Base-by-base conservation (phyloP, 2,113 vertebrate species). In the Pomatostomus ruficeps region DNA sequence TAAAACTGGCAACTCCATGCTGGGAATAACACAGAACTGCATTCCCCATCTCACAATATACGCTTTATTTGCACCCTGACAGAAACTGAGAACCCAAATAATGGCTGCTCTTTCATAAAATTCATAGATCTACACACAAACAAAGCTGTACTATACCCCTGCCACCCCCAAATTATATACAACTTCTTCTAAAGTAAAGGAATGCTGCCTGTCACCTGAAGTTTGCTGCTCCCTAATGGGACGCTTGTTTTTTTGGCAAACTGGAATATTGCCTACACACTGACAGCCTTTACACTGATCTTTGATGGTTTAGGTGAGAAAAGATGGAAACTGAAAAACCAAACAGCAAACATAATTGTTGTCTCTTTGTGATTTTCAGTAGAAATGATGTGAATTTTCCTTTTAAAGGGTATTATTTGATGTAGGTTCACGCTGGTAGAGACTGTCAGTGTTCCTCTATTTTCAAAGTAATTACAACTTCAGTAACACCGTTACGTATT, bases 401-500 rank as follows among this genome's bases (percentile, higher is more conserved):
- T 45, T 84, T 61, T 38, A 38, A 74, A 71, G 38, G 20, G 9
- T 42, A 43, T 81, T 58, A 62, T 59, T 91, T 79, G 49, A 71
- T 3, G 29, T 36, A 45, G 28, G 22, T 46, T 92, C 7, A 51
- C 20, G 9, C 1, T 52, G 77, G 38, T 2, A 12, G 29, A 81
- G 67, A 45, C 21, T 25, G 22, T 7, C 36, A 66, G 38, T 33
- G 9, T 36, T 93, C 49, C 45, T 84, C 38, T 54, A 24, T 85
- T 74, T 82, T 49, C 49, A 45, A 29, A 20, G 6, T 24, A 42
- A 46, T 46, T 54, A n/a, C 35, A 51, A 55, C 63, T 78, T 38
- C 48, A 31, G 46, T 67, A 62, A 74, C 1, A 2, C 12, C 45
- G 7, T 29, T 78, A 33, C 0, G 0, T 36, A 12, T 36, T 80